Evolutionary conservation across 1,140 invertebrate genomes (phyloP).

Genomic region (Bombus balteatus): DNA sequence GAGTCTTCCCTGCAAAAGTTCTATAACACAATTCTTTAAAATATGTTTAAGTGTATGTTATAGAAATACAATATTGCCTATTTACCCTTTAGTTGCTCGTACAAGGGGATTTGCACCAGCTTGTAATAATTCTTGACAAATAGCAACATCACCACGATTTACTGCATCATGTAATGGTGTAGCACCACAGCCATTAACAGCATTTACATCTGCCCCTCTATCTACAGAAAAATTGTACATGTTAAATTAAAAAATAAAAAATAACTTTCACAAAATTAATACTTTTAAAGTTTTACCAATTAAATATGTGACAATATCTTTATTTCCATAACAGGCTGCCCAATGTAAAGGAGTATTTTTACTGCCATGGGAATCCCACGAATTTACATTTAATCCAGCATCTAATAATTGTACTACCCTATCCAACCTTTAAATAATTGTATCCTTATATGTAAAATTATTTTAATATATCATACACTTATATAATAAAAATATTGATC

Average conservation of each 20-base stretch:
- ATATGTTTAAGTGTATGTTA: neutral
- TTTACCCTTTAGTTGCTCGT: slow-evolving; percentile 84
- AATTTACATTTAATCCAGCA: slow-evolving; percentile 85
- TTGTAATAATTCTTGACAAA: slow-evolving; percentile 84
- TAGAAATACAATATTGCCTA: slow-evolving; percentile 2
- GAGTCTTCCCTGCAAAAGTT: slow-evolving; percentile 81
- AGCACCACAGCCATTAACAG: slow-evolving; percentile 84
- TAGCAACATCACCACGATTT: slow-evolving; percentile 83
- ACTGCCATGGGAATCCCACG: slow-evolving; percentile 84
- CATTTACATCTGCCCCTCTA: slow-evolving; percentile 83
- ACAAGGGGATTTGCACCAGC: slow-evolving; percentile 84
- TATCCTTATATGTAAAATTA: neutral
- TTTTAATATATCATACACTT: neutral
- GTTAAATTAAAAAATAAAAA: slow-evolving; percentile 15
- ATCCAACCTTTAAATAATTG: slow-evolving; percentile 75
- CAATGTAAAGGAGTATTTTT: slow-evolving; percentile 87
- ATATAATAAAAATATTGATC: neutral
- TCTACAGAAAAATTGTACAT: slow-evolving; percentile 76
- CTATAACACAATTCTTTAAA: slow-evolving; percentile 62
- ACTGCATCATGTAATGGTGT: slow-evolving; percentile 87
- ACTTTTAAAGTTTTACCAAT: slow-evolving; percentile 79
- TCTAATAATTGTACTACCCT: slow-evolving; percentile 82
- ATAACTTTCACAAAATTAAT: neutral
- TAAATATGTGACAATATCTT: slow-evolving; percentile 84
- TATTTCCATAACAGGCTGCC: slow-evolving; percentile 86